Evolutionary conservation across 2,113 vertebrate species (phyloP).

Genomic region (Strix aluco): DNA sequence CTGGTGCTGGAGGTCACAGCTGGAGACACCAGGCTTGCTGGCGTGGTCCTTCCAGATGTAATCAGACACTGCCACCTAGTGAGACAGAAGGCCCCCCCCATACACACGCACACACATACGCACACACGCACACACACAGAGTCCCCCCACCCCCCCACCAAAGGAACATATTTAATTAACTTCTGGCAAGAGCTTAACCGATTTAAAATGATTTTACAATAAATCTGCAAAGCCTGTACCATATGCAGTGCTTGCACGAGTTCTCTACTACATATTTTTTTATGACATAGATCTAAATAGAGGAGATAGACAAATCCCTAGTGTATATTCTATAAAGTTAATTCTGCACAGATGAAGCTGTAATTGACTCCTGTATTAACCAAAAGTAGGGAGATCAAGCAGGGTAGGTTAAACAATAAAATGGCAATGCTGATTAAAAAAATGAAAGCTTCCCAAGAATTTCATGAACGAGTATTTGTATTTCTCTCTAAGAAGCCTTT

Average conservation of each 20-base stretch:
- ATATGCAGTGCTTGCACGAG: conserved; percentile 53
- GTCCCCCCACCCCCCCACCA: conserved; percentile 20
- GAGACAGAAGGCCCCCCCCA: conserved; percentile 50
- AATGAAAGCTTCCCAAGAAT: conserved; percentile 9
- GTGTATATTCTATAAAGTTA: conserved; percentile 78
- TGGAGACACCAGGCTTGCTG: conserved; percentile 44
- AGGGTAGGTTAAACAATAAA: conserved; percentile 64
- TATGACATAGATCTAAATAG: conserved; percentile 75
- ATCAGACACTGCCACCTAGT: conserved; percentile 92
- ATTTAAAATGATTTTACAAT: conserved; percentile 73
- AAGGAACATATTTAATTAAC: conserved; percentile 74
- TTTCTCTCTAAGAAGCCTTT: conserved; percentile 31
- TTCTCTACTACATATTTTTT: conserved; percentile 61
- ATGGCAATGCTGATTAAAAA: conserved; percentile 61
- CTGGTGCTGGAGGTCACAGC: conserved; percentile 56
- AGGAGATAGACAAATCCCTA: conserved; percentile 73
- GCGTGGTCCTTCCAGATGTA: conserved; percentile 82
- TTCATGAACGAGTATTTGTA: conserved; percentile 27
- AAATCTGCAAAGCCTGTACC: conserved; percentile 69
- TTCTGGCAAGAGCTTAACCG: conserved; percentile 67
- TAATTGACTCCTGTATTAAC: conserved; percentile 77
- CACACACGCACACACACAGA: neutral
- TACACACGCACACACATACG: too few species aligned
- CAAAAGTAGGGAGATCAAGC: conserved; percentile 71
- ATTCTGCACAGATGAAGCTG: conserved; percentile 79